Conservation (phyloP, 1,140 invertebrate genomes). For the Carposina sasakii region DNA sequence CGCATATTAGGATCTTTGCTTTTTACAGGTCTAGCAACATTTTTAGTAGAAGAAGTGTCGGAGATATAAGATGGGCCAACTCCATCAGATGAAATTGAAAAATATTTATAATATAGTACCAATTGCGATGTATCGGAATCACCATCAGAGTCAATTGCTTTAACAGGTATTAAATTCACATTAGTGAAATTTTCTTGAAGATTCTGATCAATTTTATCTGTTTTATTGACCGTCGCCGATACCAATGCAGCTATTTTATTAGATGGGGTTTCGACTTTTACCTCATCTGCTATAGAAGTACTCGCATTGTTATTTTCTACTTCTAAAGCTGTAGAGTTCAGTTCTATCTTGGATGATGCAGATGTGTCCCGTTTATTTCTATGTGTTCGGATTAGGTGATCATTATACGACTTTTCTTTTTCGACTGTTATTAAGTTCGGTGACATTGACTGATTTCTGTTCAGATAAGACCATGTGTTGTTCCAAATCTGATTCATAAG, state of each 20-base stretch:
- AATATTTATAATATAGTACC: conserved; percentile 42
- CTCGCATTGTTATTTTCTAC: conserved; percentile 13
- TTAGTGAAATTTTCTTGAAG: neutral
- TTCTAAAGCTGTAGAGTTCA: neutral
- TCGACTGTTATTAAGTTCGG: conserved; percentile 14
- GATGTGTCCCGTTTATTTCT: conserved; percentile 37
- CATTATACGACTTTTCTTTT: conserved; percentile 14
- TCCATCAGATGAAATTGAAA: conserved; percentile 33
- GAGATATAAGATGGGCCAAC: conserved; percentile 23
- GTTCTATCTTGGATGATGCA: conserved; percentile 4
- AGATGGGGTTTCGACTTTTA: too few relatives aligned
- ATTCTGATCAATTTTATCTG: too few relatives aligned
- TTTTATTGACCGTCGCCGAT: too few relatives aligned
- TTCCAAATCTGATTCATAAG: conserved; percentile 38
- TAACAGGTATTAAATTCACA: conserved; percentile 8
- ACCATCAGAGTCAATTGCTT: too few relatives aligned
- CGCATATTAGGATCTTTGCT: conserved; percentile 5
- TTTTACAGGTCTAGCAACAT: conserved; percentile 4
- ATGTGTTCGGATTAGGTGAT: conserved; percentile 23
- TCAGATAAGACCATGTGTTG: conserved; percentile 36
- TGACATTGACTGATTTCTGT: conserved; percentile 17
- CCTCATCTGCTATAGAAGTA: neutral
- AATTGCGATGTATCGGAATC: conserved; percentile 27
- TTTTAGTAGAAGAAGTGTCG: conserved; percentile 7
- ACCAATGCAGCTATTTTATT: too few relatives aligned